Evolutionary conservation across 2,888 invertebrate species (phyloP).

Genomic region (Cetonia aurata): DNA sequence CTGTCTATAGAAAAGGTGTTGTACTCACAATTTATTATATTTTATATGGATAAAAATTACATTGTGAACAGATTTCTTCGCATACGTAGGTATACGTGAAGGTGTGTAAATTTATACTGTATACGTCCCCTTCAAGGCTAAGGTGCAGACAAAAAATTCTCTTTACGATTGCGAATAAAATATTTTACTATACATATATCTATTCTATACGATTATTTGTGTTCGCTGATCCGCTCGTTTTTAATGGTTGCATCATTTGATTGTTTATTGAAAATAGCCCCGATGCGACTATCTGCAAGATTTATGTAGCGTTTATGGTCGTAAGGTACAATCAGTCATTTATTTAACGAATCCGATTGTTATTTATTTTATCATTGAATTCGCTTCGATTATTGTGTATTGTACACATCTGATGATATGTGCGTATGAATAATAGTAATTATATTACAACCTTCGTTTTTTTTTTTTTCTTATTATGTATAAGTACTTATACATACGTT

Average conservation of each 20-base stretch:
- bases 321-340: not conserved
- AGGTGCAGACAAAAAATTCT: conserved; percentile 24
- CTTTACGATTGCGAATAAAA: conserved; percentile 18
- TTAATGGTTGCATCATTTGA: conserved; percentile 6
- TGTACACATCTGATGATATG: conserved; percentile 17
- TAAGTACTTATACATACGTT: not conserved
- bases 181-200: conserved; percentile 6
- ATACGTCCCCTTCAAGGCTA: conserved; percentile 20
- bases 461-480: conserved; percentile 7
- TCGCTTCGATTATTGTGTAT: conserved; percentile 12
- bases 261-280: conserved; percentile 10
- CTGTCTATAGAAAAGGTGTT: too few species aligned
- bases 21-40: not conserved
- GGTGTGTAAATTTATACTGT: conserved; percentile 12
- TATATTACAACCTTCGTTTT: conserved; percentile 35
- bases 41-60: conserved; percentile 2
- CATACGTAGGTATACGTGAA: not conserved
- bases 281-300: conserved; percentile 2
- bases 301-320: conserved; percentile 4
- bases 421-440: conserved; percentile 33
- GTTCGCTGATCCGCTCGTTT: conserved; percentile 1
- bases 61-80: conserved; percentile 4
- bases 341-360: conserved; percentile 20
- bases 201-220: conserved; percentile 14
- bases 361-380: conserved; percentile 14